These are phyloP conservation scores for Crotalus horridus DNA, from an alignment of 2,113 vertebrate genomes.

Conservation along the genomic window DNA sequence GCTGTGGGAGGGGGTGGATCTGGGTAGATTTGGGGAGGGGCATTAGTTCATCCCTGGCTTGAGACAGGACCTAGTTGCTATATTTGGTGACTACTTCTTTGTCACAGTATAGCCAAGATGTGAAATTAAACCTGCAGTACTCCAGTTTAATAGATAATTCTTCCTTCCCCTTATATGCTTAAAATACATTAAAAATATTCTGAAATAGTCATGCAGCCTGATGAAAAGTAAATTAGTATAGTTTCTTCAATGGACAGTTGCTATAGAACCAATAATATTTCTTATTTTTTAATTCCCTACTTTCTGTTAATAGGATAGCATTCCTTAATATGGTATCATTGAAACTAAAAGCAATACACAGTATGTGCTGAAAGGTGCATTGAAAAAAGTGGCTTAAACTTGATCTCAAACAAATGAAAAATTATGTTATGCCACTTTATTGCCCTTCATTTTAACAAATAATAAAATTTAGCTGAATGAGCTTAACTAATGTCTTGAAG, in stretches of 20 bases:
- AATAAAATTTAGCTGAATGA: conserved; percentile 45
- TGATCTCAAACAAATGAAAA: conserved; percentile 37
- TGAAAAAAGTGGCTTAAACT: conserved; percentile 38
- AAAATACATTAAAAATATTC: conserved; percentile 7
- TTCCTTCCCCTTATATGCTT: conserved; percentile 53
- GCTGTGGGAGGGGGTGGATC: conserved; percentile 33
- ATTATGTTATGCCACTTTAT: conserved; percentile 39
- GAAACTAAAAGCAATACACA: conserved; percentile 37
- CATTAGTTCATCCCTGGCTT: conserved; percentile 68
- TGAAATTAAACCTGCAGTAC: conserved; percentile 69
- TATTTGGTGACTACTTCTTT: conserved; percentile 59
- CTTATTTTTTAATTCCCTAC: conserved; percentile 33
- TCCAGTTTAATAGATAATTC: conserved; percentile 68
- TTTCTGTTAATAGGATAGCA: conserved; percentile 29
- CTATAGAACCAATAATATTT: conserved; percentile 43
- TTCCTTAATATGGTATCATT: conserved; percentile 43
- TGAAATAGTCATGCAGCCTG: conserved; percentile 39
- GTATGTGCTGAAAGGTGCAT: conserved; percentile 38
- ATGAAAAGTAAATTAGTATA: conserved; percentile 48
- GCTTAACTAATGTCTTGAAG: conserved; percentile 51
- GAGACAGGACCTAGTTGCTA: conserved; percentile 58
- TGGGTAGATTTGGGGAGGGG: conserved; percentile 53
- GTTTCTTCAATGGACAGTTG: conserved; percentile 51
- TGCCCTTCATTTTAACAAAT: conserved; percentile 45
- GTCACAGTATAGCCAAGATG: conserved; percentile 72